These are phyloP conservation scores for Echiichthys vipera DNA, from an alignment of 2,797 vertebrate genomes.

Conservation along the genomic window DNA sequence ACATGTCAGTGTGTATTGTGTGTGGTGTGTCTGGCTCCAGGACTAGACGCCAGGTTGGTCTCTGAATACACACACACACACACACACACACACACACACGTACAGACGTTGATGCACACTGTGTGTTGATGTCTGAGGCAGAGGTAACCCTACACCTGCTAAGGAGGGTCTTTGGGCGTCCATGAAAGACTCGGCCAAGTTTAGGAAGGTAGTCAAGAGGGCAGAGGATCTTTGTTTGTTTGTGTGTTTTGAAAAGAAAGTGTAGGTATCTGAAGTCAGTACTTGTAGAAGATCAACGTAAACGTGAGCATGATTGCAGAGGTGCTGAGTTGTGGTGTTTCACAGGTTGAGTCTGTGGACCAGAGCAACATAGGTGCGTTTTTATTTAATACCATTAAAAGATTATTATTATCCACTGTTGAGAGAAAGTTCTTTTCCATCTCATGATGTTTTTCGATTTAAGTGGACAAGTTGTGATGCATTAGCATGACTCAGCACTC, in stretches of 20 bases:
- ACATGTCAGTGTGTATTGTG: conserved; percentile 69
- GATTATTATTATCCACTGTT: not conserved
- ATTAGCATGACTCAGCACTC: conserved; percentile 4
- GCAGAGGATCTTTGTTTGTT: conserved; percentile 35
- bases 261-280: conserved; percentile 58
- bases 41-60: conserved; percentile 76
- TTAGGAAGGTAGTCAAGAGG: conserved; percentile 53
- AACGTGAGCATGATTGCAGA: conserved; percentile 32
- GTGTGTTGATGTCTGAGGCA: conserved; percentile 66
- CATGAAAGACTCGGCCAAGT: conserved; percentile 61
- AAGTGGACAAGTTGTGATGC: not conserved
- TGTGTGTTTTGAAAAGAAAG: conserved; percentile 42
- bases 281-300: conserved; percentile 47
- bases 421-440: not conserved
- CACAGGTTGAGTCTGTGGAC: conserved; percentile 1
- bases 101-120: conserved; percentile 40
- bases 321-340: conserved; percentile 21
- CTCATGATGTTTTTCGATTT: not conserved
- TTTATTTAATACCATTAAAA: not conserved
- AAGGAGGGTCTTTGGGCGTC: conserved; percentile 66
- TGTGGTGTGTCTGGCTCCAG: conserved; percentile 65
- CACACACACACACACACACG: conserved; percentile 8
- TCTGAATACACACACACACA: conserved; percentile 45
- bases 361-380: not conserved
- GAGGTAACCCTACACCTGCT: conserved; percentile 76